Evolutionary conservation across 2,113 vertebrate genomes (phyloP), one percentile per base, ranked within the genome.

Genomic region (Numida meleagris): DNA sequence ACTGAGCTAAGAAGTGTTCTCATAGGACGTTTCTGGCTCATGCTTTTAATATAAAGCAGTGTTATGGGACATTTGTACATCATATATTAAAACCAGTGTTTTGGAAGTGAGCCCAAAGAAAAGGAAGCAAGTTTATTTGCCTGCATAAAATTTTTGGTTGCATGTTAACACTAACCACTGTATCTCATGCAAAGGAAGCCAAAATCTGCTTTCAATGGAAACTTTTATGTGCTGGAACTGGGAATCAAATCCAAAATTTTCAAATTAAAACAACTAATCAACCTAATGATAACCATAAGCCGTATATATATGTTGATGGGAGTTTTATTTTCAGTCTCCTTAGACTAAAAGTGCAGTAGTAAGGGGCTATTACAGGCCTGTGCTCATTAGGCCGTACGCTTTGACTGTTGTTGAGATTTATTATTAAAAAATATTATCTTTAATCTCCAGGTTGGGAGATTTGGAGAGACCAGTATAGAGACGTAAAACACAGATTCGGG

Each of bases 161-260:
- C 95, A 89, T 96, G 95, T 96, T 97, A 96, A 97, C 95, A 96
- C 93, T 97, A 97, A 96, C 96, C 95, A 96, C 96, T 93, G 92
- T 95, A 94, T 96, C 87, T 96, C 94, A 92, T 88, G 93, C 88
- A 91, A 91, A 67, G 88, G 78, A 95, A 75, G 94, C 94, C 96
- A 97, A 96, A 96, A 97, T 93, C 81, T 96, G 94, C 96, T 97
- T 97, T 79, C 89, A 88, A 72, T 97, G 96, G 96, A 97, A 96
- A 97, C 84, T 92, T 91, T 96, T 87, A 95, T 95, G 92, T 95
- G 91, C 88, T 96, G 86, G 94, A 96, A 82, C 88, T 91, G 51
- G 92, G 89, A 95, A 86, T 89, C 61, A 0, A 65, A 73, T 94
- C 92, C 94, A 94, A 85, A 93, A 95, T 53, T 76, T 94, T 95